A percentile compares a stretch with the other conserved stretches of the same genome.
Evolutionary conservation across 2,888 invertebrate species (phyloP).

Genomic region (Chrysopilus asiliformis): DNA sequence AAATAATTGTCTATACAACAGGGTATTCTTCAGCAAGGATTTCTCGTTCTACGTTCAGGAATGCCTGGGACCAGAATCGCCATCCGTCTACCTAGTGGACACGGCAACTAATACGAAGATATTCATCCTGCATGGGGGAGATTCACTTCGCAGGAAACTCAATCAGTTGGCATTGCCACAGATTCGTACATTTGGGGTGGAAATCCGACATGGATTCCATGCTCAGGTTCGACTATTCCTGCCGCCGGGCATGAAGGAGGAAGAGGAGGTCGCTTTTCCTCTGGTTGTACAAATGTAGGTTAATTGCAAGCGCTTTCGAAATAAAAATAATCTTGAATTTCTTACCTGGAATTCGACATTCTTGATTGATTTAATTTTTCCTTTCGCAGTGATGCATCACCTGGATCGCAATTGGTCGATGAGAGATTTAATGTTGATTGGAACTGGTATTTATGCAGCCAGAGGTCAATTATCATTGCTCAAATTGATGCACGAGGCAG

Average conservation of each 20-base stretch:
- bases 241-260: conserved; percentile 71
- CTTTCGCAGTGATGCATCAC: conserved; percentile 65
- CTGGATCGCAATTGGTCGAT: conserved; percentile 74
- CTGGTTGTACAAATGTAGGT: conserved; percentile 74
- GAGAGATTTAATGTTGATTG: conserved; percentile 67
- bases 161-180: conserved; percentile 59
- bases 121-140: conserved; percentile 54
- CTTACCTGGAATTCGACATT: neutral
- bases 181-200: conserved; percentile 54
- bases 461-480: conserved; percentile 72
- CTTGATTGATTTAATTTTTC: conserved; percentile 1
- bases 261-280: conserved; percentile 70
- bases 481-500: conserved; percentile 83
- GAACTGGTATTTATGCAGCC: conserved; percentile 73
- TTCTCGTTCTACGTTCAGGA: conserved; percentile 52
- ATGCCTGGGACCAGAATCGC: conserved; percentile 67
- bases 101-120: conserved; percentile 45
- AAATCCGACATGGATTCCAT: conserved; percentile 49
- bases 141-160: conserved; percentile 47
- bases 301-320: conserved; percentile 1
- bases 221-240: conserved; percentile 65
- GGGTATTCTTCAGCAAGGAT: conserved; percentile 51
- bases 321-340: neutral
- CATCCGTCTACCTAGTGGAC: conserved; percentile 50
- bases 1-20: conserved; percentile 48